Base-by-base conservation (phyloP, 1,140 invertebrate genomes). In the Prorops nasuta region DNA sequence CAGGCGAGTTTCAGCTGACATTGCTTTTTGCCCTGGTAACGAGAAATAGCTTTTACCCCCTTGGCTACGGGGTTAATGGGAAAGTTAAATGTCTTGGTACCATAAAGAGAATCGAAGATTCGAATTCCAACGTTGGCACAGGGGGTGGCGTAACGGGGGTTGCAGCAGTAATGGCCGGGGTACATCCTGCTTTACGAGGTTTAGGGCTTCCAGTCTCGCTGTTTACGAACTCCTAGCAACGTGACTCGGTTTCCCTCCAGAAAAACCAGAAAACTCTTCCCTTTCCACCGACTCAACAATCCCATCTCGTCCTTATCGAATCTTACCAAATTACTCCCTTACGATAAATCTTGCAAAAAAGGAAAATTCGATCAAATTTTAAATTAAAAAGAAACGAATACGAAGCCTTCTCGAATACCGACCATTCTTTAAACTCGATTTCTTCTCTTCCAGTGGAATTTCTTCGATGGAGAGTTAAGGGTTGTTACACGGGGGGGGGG, bases 1-100 rank as follows among this genome's bases (percentile, higher is more conserved):
- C n/a, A n/a, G n/a, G n/a, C n/a, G n/a, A n/a, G n/a, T n/a, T n/a
- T n/a, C n/a, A n/a, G n/a, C n/a, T n/a, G n/a, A n/a, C n/a, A n/a
- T n/a, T n/a, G 42, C 49, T 45, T 51, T 51, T 51, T 37, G 35
- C 34, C 41, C n/a, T 35, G 36, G 20, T 31, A 9, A 19, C 31
- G 16, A 20, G 31, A 24, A 44, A 51, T 51, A 21, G 49, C 44
- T 51, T 51, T 45, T 32, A 19, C 20, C 14, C 18, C 45, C 38
- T n/a, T 22, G 22, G 14, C 34, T 17, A 10, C 12, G 34, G 37
- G 42, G 37, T 51, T 51, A 51, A 51, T 41, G 43, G 49, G 16
- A 28, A 56, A 61, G 45, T 56, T 56, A 52, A 52, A 47, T 46
- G 50, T 44, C 43, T 41, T 48, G 38, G 43, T 16, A 18, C 42